phyloP scores from a whole-genome alignment of 1,140 invertebrate species.

The Drosophila takahashii region DNA sequence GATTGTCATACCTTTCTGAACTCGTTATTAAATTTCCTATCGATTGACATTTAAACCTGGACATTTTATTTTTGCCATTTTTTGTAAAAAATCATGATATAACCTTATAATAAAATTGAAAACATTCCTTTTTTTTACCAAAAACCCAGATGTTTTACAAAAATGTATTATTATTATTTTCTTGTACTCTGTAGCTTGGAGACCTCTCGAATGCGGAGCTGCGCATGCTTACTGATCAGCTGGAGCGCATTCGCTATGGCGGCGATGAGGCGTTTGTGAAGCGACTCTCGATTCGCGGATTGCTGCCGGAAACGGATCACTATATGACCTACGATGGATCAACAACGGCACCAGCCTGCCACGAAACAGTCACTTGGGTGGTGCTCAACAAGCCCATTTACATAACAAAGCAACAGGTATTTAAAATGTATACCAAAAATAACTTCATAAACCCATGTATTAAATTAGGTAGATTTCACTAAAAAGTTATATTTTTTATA shows the following conservation, averaged over 20 bases:
- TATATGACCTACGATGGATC: slow-evolving; percentile 99
- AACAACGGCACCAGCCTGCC: slow-evolving; percentile 96
- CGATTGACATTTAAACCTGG: too few relatives aligned
- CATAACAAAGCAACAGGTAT: slow-evolving; percentile 96
- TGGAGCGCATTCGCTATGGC: slow-evolving; percentile 94
- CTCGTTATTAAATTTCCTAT: too few relatives aligned
- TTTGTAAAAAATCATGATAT: too few relatives aligned
- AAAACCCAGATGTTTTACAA: too few relatives aligned
- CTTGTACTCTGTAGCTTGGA: slow-evolving; percentile 87
- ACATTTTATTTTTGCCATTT: too few relatives aligned
- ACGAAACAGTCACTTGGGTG: slow-evolving; percentile 97
- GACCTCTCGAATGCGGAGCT: slow-evolving; percentile 94
- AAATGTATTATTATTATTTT: too few relatives aligned
- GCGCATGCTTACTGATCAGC: slow-evolving; percentile 93
- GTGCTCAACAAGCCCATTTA: slow-evolving; percentile 98
- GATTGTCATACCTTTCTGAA: too few relatives aligned
- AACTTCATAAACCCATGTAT: too few relatives aligned
- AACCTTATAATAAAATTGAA: too few relatives aligned
- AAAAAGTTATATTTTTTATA: too few relatives aligned
- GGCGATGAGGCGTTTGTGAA: slow-evolving; percentile 93
- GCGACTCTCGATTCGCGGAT: slow-evolving; percentile 91
- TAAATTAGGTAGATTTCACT: too few relatives aligned
- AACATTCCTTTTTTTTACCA: too few relatives aligned
- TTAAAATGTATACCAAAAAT: slow-evolving; percentile 21
- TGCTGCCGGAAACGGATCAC: slow-evolving; percentile 96